phyloP scores from a whole-genome alignment of 2,113 vertebrate genomes.

The Sisor rabdophorus region DNA sequence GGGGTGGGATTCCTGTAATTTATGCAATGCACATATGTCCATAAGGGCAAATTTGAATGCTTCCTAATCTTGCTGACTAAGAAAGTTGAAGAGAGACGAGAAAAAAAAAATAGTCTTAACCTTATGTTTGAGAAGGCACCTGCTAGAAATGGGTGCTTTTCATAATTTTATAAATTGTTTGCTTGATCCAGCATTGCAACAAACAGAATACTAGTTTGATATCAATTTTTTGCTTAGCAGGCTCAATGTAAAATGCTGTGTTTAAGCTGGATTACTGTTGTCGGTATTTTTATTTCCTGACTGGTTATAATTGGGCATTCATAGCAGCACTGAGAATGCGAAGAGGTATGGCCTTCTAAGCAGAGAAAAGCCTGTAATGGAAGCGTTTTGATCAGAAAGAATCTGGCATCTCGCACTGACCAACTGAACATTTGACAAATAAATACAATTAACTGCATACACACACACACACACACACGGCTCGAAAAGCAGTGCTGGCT shows the following conservation, averaged over 20 bases:
- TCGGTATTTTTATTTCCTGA: conserved; percentile 28
- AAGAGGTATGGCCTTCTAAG: neutral
- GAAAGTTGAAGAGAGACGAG: conserved; percentile 45
- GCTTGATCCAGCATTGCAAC: neutral
- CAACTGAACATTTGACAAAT: neutral
- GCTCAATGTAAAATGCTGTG: conserved; percentile 19
- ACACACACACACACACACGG: neutral
- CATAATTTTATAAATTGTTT: neutral
- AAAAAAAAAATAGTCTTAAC: conserved; percentile 61
- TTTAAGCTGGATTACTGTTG: conserved; percentile 35
- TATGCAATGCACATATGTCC: conserved; percentile 45
- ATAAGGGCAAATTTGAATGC: conserved; percentile 56
- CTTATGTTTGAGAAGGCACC: conserved; percentile 44
- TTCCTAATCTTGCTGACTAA: conserved; percentile 19
- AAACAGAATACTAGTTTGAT: neutral
- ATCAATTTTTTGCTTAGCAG: neutral
- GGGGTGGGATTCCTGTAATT: no score
- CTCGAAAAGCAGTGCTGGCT: neutral
- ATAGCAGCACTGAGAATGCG: neutral
- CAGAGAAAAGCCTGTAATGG: neutral
- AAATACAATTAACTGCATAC: neutral
- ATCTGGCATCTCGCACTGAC: neutral
- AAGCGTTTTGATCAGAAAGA: neutral
- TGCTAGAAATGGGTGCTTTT: conserved; percentile 29
- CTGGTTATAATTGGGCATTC: neutral